Percentiles rank a stretch among this genome's conserved stretches.
These are phyloP conservation scores for Colletes latitarsis DNA, from an alignment of 1,140 invertebrate species.

Conservation along the genomic window DNA sequence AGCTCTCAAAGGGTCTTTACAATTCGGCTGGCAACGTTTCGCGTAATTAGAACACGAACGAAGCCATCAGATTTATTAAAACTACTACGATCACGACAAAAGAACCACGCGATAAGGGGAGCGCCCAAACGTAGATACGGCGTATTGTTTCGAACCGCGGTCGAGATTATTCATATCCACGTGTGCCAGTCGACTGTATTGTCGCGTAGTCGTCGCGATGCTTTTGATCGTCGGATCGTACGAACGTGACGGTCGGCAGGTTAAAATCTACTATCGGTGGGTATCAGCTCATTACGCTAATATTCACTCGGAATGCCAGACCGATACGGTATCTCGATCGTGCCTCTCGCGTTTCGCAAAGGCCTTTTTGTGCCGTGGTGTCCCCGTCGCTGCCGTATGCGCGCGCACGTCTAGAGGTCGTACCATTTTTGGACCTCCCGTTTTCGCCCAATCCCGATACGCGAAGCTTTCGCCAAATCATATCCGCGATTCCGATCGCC, in stretches of 20 bases:
- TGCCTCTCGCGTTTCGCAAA: conserved; percentile 63
- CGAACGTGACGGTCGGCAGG: conserved; percentile 61
- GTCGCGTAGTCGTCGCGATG: conserved; percentile 54
- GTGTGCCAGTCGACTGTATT: conserved; percentile 2
- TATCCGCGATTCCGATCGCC: conserved; percentile 26
- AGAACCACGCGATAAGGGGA: conserved; percentile 26
- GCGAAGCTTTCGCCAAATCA: conserved; percentile 26
- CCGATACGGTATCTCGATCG: conserved; percentile 74
- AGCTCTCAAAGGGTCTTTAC: neutral
- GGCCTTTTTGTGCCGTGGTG: conserved; percentile 60
- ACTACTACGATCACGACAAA: conserved; percentile 24
- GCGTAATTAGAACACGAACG: conserved; percentile 24
- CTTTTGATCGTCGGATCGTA: conserved; percentile 61
- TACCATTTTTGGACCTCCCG: conserved; percentile 48
- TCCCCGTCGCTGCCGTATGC: neutral
- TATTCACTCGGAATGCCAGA: conserved; percentile 74
- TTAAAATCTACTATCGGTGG: conserved; percentile 71
- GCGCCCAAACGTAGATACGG: conserved; percentile 20
- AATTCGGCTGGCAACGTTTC: neutral
- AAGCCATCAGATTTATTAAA: conserved; percentile 21
- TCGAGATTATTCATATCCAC: conserved; percentile 44
- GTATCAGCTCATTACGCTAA: conserved; percentile 77
- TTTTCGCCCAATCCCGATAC: neutral
- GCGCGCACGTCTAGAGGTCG: conserved; percentile 4
- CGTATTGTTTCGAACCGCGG: conserved; percentile 23